Conservation (phyloP, 2,888 invertebrate genomes). For the Plutella xylostella region DNA sequence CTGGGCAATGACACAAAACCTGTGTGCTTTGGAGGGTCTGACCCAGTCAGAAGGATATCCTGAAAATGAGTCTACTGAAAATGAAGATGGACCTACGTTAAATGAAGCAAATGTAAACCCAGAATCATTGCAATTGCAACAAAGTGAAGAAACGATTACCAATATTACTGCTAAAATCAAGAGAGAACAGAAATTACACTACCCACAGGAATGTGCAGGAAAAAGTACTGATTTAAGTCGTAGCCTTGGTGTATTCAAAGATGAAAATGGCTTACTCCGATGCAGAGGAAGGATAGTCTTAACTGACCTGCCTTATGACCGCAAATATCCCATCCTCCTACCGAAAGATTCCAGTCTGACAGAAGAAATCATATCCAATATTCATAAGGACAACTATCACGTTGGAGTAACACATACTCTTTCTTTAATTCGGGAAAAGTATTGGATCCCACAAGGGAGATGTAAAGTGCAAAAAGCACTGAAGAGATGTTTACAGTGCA, state of each 20-base stretch:
- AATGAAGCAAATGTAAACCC: too few relatives aligned
- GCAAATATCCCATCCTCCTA: constrained; percentile 10
- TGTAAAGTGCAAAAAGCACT: constrained; percentile 14
- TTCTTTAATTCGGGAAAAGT: constrained; percentile 12
- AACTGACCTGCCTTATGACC: constrained; percentile 10
- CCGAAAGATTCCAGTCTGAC: constrained; percentile 14
- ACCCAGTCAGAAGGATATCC: too few relatives aligned
- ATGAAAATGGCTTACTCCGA: constrained; percentile 13
- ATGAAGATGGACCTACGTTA: too few relatives aligned
- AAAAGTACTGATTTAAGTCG: constrained; percentile 11
- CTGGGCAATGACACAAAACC: too few relatives aligned
- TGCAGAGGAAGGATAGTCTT: constrained; percentile 13
- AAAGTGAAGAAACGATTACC: not conserved
- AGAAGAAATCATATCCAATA: constrained; percentile 8
- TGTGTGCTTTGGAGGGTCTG: too few relatives aligned
- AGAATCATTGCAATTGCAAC: too few relatives aligned
- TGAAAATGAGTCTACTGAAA: too few relatives aligned
- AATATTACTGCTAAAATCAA: constrained; percentile 5
- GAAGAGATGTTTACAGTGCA: constrained; percentile 14
- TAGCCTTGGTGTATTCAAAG: constrained; percentile 14
- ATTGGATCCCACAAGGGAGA: constrained; percentile 19
- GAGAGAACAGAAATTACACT: constrained; percentile 7
- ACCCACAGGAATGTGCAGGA: constrained; percentile 10
- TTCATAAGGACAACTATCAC: constrained; percentile 16
- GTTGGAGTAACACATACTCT: constrained; percentile 16